Evolutionary conservation across 2,113 vertebrate genomes (phyloP).

Genomic region (Dolichallabes microphthalmus): DNA sequence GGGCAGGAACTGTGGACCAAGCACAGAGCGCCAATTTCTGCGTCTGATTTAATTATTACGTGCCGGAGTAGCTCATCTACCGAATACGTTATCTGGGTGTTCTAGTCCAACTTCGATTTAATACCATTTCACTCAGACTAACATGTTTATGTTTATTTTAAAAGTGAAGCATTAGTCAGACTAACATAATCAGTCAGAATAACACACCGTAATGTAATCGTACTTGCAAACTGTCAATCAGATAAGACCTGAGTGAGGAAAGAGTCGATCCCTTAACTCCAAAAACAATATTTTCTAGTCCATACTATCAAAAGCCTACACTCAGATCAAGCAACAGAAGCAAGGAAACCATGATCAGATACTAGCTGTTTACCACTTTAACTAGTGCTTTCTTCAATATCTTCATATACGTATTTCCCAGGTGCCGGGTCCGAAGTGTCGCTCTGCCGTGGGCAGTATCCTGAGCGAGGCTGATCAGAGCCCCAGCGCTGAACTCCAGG

Average conservation of each 20-base stretch:
- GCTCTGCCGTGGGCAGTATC: conserved; percentile 87
- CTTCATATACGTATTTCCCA: conserved; percentile 17
- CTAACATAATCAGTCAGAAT: too few relatives aligned
- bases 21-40: too few relatives aligned
- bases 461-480: conserved; percentile 84
- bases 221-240: background rate
- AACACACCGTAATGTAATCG: too few relatives aligned
- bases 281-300: background rate
- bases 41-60: too few relatives aligned
- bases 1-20: too few relatives aligned
- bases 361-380: background rate
- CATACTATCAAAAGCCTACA: background rate
- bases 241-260: background rate
- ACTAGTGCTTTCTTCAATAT: background rate
- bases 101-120: too few relatives aligned
- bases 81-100: too few relatives aligned
- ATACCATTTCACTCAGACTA: too few relatives aligned
- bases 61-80: too few relatives aligned
- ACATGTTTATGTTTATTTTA: too few relatives aligned
- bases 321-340: background rate
- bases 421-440: conserved; percentile 72
- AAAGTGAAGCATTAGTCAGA: too few relatives aligned
- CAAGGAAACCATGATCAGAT: background rate
- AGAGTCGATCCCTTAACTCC: background rate
- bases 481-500: conserved; percentile 81